A percentile compares a stretch with the other conserved stretches of the same genome.
phyloP scores from a whole-genome alignment of 1,140 invertebrate species.

The Calliphora vicina region DNA sequence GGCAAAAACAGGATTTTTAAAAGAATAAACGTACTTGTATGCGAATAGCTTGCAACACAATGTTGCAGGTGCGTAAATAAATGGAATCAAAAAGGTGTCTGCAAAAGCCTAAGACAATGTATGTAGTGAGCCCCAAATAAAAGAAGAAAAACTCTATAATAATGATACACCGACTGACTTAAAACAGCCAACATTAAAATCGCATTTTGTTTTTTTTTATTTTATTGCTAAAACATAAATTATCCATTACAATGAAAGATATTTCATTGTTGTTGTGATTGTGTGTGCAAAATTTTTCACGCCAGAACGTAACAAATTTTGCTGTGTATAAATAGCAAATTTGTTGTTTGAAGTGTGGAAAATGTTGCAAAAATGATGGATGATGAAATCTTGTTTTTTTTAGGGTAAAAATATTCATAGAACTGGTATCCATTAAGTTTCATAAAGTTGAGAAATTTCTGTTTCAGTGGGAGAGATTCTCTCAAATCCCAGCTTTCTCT shows the following conservation, averaged over 20 bases:
- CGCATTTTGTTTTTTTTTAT: neutral
- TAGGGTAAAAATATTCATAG: too few species aligned
- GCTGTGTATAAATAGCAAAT: neutral
- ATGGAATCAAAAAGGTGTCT: neutral
- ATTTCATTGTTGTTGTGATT: neutral
- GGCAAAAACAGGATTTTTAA: neutral
- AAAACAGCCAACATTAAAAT: neutral
- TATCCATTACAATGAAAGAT: neutral
- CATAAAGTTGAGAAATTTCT: too few species aligned
- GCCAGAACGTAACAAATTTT: neutral
- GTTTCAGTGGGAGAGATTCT: too few species aligned
- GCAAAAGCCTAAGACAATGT: neutral
- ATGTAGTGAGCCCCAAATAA: neutral
- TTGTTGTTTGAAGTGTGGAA: too few species aligned
- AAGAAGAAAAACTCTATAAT: neutral
- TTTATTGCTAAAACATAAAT: neutral
- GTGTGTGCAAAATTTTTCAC: neutral
- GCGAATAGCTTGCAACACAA: neutral
- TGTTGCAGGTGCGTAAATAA: conserved; percentile 31
- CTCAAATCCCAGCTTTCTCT: too few species aligned
- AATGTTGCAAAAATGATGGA: too few species aligned
- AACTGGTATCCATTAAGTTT: too few species aligned
- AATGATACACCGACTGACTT: neutral
- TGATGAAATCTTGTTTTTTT: too few species aligned
- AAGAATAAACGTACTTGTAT: neutral